Percentiles rank a stretch among this genome's conserved stretches.
phyloP scores from a whole-genome alignment of 1,140 invertebrate species.

The Maconellicoccus hirsutus region DNA sequence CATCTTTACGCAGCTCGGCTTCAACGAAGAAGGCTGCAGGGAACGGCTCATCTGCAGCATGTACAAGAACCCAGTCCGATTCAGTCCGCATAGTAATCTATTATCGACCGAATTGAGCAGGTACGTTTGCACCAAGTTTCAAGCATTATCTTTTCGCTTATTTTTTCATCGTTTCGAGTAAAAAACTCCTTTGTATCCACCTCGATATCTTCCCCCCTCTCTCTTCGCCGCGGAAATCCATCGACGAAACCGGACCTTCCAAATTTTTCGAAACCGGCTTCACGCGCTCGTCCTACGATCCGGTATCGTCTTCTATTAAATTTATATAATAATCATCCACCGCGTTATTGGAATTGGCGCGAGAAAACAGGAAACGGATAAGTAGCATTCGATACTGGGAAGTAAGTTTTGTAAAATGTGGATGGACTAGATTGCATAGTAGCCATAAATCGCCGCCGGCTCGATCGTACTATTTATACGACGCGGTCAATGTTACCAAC shows the following conservation, averaged over 20 bases:
- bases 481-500: background rate
- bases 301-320: background rate
- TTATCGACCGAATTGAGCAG: conserved; percentile 72
- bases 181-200: too few relatives aligned
- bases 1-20: conserved; percentile 53
- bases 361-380: conserved; percentile 3
- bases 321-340: background rate
- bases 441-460: background rate
- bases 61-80: conserved; percentile 63
- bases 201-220: too few relatives aligned
- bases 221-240: too few relatives aligned
- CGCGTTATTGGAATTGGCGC: background rate
- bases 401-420: background rate
- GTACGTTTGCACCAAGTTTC: conserved; percentile 37
- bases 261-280: background rate
- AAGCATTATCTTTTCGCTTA: background rate
- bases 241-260: background rate
- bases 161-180: too few relatives aligned
- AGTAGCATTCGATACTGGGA: background rate
- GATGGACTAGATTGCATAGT: background rate
- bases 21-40: conserved; percentile 53
- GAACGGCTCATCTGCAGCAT: conserved; percentile 66
- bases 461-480: background rate
- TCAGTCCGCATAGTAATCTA: conserved; percentile 69
- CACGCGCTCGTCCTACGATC: background rate